Conservation (phyloP, 1,140 invertebrate genomes). For the Druon quercuslanigerum region DNA sequence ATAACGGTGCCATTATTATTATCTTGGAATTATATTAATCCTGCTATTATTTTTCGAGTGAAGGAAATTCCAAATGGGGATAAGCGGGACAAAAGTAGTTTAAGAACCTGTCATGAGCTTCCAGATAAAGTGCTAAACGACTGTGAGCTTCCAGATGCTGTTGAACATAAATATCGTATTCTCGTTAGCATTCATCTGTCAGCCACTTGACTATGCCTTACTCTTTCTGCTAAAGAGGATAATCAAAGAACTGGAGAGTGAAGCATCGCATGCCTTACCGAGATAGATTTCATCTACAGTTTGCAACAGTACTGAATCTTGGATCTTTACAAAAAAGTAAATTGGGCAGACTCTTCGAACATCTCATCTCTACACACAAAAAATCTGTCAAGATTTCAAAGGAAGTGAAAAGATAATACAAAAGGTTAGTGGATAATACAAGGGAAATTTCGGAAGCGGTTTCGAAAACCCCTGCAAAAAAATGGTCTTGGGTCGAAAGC, state of each 20-base stretch:
- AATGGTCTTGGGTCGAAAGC: slow-evolving; percentile 14
- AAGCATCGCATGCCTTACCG: background rate
- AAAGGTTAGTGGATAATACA: background rate
- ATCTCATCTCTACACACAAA: too few relatives aligned
- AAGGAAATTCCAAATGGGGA: slow-evolving; percentile 18
- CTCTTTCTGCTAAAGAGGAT: slow-evolving; percentile 21
- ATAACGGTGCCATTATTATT: background rate
- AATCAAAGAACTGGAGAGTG: slow-evolving; percentile 23
- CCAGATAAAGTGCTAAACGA: slow-evolving; percentile 29
- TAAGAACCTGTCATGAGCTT: slow-evolving; percentile 29
- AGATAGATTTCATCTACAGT: background rate
- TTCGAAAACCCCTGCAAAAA: background rate
- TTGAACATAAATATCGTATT: slow-evolving; percentile 29
- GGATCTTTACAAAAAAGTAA: too few relatives aligned
- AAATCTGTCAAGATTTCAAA: too few relatives aligned
- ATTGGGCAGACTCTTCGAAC: too few relatives aligned
- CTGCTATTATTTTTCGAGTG: slow-evolving; percentile 13
- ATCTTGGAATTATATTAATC: background rate
- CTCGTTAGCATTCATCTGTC: slow-evolving; percentile 31
- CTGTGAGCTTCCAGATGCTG: slow-evolving; percentile 28
- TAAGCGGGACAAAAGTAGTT: slow-evolving; percentile 36
- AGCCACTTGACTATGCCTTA: slow-evolving; percentile 27
- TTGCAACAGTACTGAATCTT: too few relatives aligned
- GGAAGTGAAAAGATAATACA: too few relatives aligned
- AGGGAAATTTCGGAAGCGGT: slow-evolving; percentile 7